A percentile compares a stretch with the other conserved stretches of the same genome.
Evolutionary conservation across 2,888 invertebrate genomes (phyloP).

Genomic region (Heteromurus nitidus): DNA sequence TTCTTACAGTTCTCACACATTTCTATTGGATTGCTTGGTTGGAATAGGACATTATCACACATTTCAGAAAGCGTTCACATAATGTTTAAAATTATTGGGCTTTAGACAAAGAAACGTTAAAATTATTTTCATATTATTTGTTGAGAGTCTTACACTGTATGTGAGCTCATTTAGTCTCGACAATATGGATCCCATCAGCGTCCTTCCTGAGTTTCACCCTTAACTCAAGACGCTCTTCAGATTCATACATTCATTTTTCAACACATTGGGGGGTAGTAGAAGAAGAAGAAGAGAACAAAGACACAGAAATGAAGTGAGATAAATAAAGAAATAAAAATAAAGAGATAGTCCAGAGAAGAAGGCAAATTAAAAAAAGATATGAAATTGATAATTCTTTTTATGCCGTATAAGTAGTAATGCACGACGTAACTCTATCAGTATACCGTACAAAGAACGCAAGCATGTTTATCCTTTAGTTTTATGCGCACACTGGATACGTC

Average conservation of each 20-base stretch:
- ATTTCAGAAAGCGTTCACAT: neutral
- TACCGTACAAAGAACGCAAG: neutral
- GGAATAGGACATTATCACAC: neutral
- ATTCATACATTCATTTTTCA: constrained; percentile 30
- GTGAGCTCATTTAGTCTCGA: constrained; percentile 71
- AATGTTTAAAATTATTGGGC: neutral
- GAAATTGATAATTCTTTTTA: constrained; percentile 39
- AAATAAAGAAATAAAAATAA: constrained; percentile 31
- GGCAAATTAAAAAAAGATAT: constrained; percentile 39
- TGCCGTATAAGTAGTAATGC: neutral
- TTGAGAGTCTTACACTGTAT: constrained; percentile 53
- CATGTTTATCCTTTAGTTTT: no score
- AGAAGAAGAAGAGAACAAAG: constrained; percentile 63
- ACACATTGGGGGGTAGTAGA: constrained; percentile 41
- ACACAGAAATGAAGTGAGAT: constrained; percentile 48
- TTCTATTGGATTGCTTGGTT: no score
- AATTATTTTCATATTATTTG: constrained; percentile 18
- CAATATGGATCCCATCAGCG: constrained; percentile 71
- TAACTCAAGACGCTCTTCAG: constrained; percentile 72
- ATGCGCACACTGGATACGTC: no score
- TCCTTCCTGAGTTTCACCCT: constrained; percentile 72
- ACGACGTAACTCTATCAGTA: neutral
- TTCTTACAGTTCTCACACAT: no score
- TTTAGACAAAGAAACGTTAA: constrained; percentile 11
- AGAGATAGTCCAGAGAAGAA: constrained; percentile 62